Base-by-base conservation (phyloP, 30 jellyfish, hydroid and myxozoan genomes). In the Mastigias papua region DNA sequence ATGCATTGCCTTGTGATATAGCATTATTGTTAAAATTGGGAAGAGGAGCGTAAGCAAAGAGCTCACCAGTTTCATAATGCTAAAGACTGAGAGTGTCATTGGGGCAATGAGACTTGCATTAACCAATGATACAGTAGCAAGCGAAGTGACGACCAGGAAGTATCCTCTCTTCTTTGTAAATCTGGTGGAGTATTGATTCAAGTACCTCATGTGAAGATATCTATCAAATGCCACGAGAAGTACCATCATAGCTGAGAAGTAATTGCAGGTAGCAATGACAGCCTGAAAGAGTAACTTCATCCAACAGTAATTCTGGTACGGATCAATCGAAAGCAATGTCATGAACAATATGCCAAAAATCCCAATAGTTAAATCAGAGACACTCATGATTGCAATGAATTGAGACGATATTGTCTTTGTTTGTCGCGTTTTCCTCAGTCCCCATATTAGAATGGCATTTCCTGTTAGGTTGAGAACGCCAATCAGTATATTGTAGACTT, bases 101-200 rank as follows among this genome's bases (percentile, higher is more conserved):
- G 74, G 74, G 5, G 23, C 19, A 5, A n/a, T 20, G 42, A 63
- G 42, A 25, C 21, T 7, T 17, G 37, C 37, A 25, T 19, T 25
- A 25, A 27, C 1, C 15, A 27, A 17, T 27, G 26, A 0, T 22
- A 42, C 74, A 27, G 23, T 1, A 26, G 23, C 21, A 27, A 27
- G 23, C 5, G 46, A 23, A 2, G 42, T 42, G 19, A 0, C 2
- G n/a, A n/a, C 19, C 74, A 63, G 42, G 20, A 22, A 63, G 23
- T 63, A 25, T 63, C 74, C 42, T 63, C 74, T n/a, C 37, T 19
- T 63, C 74, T 63, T 63, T 63, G 74, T 63, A 26, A 63, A 63
- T 2, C 3, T 26, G 37, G 7, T 22, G 20, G 42, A 7, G 23
- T 63, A 63, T 6, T 26, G 74, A 15, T 63, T 42, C 42, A 63